Evolutionary conservation across 2,797 vertebrate species (phyloP), one percentile per base, ranked within the genome.

Genomic region (Picus viridis): DNA sequence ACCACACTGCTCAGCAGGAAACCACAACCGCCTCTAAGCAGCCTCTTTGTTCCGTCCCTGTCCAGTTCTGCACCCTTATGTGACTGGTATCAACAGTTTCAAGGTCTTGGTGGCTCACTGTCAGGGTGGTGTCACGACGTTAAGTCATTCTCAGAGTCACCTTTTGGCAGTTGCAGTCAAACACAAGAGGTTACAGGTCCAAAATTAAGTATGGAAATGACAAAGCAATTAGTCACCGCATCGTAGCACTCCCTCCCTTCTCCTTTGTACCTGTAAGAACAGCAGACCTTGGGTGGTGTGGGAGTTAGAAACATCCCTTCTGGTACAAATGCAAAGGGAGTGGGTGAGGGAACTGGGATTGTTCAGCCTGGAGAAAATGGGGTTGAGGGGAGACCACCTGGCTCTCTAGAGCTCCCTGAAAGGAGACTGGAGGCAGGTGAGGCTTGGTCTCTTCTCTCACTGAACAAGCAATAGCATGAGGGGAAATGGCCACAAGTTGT

Each of bases 41-140:
- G 54, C 3, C 17, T 62, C 22, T 81, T 27, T 12, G 12, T 20
- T 4, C 15, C 26, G 6, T 20, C 2, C 2, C 1, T 9, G 47
- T 26, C 39, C 53, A 57, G 74, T 24, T 76, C 45, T 57, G 30
- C 58, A 23, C 16, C 5, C 5, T 20, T 32, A 36, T 54, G 15
- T 8, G 22, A 3, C 56, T 11, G n/a, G 27, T 24, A 10, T 71
- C 49, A 32, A 24, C 34, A 7, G 22, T 26, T 57, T 61, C 53
- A 19, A 53, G 34, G n/a, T 39, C 45, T 24, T 15, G 45, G 32
- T 6, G 5, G 47, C 8, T 92, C 57, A 4, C 32, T 58, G 49
- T 5, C 4, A 51, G 74, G 58, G 51, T 29, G 78, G 49, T 41
- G 20, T 1, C 8, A 2, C 0, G 3, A 2, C 0, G 3, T 10